These are phyloP conservation scores for Bostrychus sinensis DNA, from an alignment of 2,113 vertebrate species.

Conservation along the genomic window DNA sequence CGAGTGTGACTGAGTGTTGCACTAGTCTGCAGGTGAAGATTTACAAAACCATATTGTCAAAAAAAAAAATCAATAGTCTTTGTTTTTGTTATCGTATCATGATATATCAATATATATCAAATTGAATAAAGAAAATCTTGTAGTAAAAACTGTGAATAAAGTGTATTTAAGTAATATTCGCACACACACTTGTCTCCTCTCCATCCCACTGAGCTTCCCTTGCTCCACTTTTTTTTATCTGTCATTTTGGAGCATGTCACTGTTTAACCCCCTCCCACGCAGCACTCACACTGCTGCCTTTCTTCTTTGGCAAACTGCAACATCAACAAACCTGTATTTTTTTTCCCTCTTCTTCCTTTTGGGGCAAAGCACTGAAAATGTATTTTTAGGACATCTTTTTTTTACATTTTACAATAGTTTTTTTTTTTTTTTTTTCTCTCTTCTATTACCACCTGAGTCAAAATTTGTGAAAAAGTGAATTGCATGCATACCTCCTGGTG, in stretches of 20 bases:
- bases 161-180: conserved; percentile 14
- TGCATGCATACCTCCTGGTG: conserved; percentile 19
- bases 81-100: too few relatives aligned
- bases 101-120: too few relatives aligned
- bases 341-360: conserved; percentile 13
- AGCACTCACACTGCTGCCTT: conserved; percentile 7
- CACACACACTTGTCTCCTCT: conserved; percentile 53
- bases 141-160: too few relatives aligned
- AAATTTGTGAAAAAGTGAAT: background rate
- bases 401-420: too few relatives aligned
- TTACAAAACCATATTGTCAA: too few relatives aligned
- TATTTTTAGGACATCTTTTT: conserved; percentile 31
- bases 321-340: conserved; percentile 23
- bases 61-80: too few relatives aligned
- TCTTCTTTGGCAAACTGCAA: conserved; percentile 31
- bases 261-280: conserved; percentile 64
- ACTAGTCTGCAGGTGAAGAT: too few relatives aligned
- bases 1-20: too few relatives aligned
- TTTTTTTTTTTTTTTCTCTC: too few relatives aligned
- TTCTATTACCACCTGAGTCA: background rate
- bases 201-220: conserved; percentile 56
- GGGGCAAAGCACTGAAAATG: conserved; percentile 2
- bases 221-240: conserved; percentile 65
- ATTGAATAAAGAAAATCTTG: too few relatives aligned
- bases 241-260: conserved; percentile 67